These are phyloP conservation scores for Phania funesta DNA, from an alignment of 2,888 invertebrate genomes.

Conservation along the genomic window DNA sequence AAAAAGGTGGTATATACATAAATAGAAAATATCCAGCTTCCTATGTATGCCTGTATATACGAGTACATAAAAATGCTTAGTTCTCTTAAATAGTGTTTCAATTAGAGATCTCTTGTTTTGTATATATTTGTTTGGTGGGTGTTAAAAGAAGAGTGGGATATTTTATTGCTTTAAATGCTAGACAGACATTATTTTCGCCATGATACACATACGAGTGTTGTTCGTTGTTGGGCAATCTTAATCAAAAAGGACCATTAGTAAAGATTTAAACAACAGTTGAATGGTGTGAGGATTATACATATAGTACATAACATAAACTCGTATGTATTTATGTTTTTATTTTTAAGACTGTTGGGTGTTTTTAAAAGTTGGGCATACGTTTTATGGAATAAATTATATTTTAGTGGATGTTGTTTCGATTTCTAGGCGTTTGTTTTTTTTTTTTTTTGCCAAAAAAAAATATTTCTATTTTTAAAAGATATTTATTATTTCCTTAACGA, in stretches of 20 bases:
- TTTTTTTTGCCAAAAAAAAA: too few species aligned
- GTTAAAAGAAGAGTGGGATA: not conserved
- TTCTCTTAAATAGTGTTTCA: slow-evolving; percentile 23
- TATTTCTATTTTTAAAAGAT: too few species aligned
- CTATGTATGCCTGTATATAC: not conserved
- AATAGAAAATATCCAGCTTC: slow-evolving; percentile 43
- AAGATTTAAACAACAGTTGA: not conserved
- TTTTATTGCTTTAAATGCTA: not conserved
- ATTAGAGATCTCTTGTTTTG: slow-evolving; percentile 16
- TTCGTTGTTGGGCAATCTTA: not conserved
- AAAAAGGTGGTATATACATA: not conserved
- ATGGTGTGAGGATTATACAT: too few species aligned
- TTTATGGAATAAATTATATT: not conserved
- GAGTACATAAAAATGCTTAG: not conserved
- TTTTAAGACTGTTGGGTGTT: not conserved
- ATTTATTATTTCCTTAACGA: too few species aligned
- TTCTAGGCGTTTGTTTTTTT: too few species aligned
- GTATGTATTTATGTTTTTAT: not conserved
- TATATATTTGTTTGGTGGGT: not conserved
- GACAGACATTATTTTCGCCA: not conserved
- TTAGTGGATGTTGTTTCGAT: too few species aligned
- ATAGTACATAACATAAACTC: too few species aligned
- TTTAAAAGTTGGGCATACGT: not conserved
- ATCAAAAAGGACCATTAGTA: slow-evolving; percentile 19
- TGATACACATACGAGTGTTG: not conserved